Evolutionary conservation across 2,113 vertebrate genomes (phyloP).

Genomic region (Phaethon lepturus): DNA sequence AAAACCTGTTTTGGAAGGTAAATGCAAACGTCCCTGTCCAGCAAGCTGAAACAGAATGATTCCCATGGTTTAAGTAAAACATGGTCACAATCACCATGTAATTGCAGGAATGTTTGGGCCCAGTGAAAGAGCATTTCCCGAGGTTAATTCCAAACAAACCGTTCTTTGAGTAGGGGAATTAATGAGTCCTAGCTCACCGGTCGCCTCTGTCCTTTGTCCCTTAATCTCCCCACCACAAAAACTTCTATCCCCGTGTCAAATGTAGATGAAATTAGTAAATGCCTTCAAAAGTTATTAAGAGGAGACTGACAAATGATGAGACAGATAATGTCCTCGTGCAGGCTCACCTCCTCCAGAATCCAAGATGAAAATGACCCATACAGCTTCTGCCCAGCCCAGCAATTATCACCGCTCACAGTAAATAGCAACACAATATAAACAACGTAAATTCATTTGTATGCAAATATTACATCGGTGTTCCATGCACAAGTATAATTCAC

Average conservation of each 20-base stretch:
- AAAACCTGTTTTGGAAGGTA: neutral
- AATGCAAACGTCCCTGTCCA: neutral
- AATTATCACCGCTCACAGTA: constrained; percentile 14
- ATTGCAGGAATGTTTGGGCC: neutral
- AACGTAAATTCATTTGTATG: constrained; percentile 10
- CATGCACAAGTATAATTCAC: neutral
- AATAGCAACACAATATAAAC: constrained; percentile 55
- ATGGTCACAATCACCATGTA: neutral
- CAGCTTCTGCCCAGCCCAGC: constrained; percentile 32
- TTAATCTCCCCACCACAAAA: constrained; percentile 18
- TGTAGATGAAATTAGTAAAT: constrained; percentile 2
- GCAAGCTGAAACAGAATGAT: neutral
- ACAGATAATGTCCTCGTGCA: neutral
- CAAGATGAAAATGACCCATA: constrained; percentile 10
- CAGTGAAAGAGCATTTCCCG: neutral
- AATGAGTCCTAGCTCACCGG: neutral
- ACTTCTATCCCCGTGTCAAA: neutral
- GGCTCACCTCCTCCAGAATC: neutral
- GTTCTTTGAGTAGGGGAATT: neutral
- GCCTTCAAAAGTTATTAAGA: neutral
- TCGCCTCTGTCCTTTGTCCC: constrained; percentile 10
- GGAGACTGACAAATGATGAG: neutral
- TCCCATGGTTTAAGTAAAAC: neutral
- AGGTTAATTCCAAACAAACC: neutral
- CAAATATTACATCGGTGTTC: neutral